Evolutionary conservation across 2,888 invertebrate species (phyloP), one percentile per base, ranked within the genome.

Genomic region (Notocelia uddmanniana): DNA sequence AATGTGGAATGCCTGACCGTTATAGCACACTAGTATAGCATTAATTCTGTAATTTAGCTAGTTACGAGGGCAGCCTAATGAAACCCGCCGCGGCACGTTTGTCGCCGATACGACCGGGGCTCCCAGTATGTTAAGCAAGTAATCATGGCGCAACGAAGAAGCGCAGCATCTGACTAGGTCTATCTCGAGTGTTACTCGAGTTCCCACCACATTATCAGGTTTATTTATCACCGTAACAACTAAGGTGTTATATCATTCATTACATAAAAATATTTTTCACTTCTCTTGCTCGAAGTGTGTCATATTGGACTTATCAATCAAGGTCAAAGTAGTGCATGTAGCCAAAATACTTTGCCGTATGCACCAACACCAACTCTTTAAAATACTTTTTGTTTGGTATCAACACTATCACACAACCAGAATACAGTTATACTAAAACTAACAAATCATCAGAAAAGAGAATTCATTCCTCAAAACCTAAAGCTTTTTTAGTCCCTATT

Each of bases 81-180:
- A 71, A 66, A 71, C 31, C 13, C n/a, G 31, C 15, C 13, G 19
- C 5, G 34, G 15, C 31, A 21, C 9, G 31, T 68, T 68, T 58
- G 59, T 34, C 50, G 23, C 55, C 58, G 34, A 37, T 52, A 34
- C 26, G n/a, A 19, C 50, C n/a, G 19, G 34, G 15, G 34, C n/a
- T 57, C 62, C 45, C 69, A 55, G 69, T 69, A 69, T 62, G 69
- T 66, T 66, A 59, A 57, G 59, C 52, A 70, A 66, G 58, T 48
- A 50, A 15, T 58, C 26, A 50, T 70, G 70, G 26, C 58, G 70
- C 64, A 70, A 70, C 18, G 58, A 59, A 70, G 70, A 70, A 63
- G 69, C 62, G 62, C 68, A 68, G 48, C 69, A 57, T 70, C 64
- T 59, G 41, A 31, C 64, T 64, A n/a, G 50, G 18, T 50, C 26